Percentiles rank a stretch among this genome's conserved stretches.
phyloP scores from a whole-genome alignment of 1,140 invertebrate genomes.

The Penaeus japonicus region DNA sequence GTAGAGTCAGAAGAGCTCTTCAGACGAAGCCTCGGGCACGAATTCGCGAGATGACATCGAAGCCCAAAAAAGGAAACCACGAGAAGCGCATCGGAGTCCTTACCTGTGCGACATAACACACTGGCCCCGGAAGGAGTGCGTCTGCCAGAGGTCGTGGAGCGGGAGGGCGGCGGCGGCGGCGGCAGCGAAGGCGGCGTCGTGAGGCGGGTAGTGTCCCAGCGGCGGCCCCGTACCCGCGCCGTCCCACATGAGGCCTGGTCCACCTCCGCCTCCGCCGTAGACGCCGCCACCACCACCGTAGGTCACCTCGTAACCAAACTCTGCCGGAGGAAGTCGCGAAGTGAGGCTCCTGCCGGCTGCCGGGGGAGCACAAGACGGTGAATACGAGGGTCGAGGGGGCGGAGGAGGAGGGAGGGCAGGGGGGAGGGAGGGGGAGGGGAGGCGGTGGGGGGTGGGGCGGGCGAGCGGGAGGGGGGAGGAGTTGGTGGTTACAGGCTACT shows the following conservation, averaged over 20 bases:
- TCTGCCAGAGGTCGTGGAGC: conserved; percentile 53
- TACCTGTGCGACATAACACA: conserved; percentile 55
- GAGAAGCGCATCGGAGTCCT: neutral
- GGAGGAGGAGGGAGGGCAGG: neutral
- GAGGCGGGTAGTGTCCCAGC: conserved; percentile 58
- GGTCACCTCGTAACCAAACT: conserved; percentile 58
- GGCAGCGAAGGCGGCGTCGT: conserved; percentile 59
- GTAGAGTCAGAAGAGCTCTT: no score
- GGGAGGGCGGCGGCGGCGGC: conserved; percentile 57
- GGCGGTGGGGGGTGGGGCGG: no score
- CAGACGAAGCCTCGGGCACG: no score
- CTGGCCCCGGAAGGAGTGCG: conserved; percentile 53
- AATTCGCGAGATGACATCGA: no score
- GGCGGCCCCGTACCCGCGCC: conserved; percentile 31
- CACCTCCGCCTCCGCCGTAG: conserved; percentile 27
- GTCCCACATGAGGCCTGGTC: conserved; percentile 56
- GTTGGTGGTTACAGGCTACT: no score
- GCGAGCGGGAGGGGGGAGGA: no score
- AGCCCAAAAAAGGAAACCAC: neutral
- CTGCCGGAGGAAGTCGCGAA: conserved; percentile 28
- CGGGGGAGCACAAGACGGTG: neutral
- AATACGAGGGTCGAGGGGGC: neutral
- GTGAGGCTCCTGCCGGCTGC: neutral
- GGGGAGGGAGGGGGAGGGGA: neutral
- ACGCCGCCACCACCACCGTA: conserved; percentile 55